phyloP scores from a whole-genome alignment of 2,113 vertebrate genomes.

The Turnix velox region DNA sequence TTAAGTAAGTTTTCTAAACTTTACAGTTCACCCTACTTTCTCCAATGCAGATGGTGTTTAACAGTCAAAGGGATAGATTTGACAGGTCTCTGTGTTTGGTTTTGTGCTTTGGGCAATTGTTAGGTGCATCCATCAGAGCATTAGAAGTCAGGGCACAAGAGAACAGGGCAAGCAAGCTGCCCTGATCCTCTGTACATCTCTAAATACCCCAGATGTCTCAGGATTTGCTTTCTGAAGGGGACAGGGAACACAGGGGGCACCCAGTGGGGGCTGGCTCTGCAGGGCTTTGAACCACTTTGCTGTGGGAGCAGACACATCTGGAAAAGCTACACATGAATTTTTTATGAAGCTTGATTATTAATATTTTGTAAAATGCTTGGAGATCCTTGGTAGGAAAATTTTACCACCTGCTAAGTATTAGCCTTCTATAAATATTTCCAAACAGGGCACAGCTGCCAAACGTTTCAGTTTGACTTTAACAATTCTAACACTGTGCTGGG shows the following conservation, averaged over 20 bases:
- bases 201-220: neutral
- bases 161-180: accelerated
- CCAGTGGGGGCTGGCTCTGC: accelerated
- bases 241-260: neutral
- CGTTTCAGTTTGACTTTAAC: neutral
- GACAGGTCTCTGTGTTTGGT: neutral
- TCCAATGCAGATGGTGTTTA: neutral
- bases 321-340: neutral
- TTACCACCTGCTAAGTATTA: constrained; percentile 21
- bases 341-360: constrained; percentile 7
- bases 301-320: neutral
- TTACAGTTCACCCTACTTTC: neutral
- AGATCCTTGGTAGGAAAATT: constrained; percentile 17
- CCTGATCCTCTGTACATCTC: neutral
- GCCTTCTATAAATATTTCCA: constrained; percentile 29
- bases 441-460: neutral
- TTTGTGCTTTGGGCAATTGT: neutral
- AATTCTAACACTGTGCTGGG: neutral
- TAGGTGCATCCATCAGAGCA: neutral
- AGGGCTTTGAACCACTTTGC: accelerated
- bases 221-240: neutral
- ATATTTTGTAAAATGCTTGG: neutral
- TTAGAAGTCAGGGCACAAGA: accelerated
- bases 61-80: neutral
- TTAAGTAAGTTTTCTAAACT: neutral